Percentiles rank a stretch among this genome's conserved stretches.
phyloP scores from a whole-genome alignment of 2,797 vertebrate species.

The Cheirogaleus major region DNA sequence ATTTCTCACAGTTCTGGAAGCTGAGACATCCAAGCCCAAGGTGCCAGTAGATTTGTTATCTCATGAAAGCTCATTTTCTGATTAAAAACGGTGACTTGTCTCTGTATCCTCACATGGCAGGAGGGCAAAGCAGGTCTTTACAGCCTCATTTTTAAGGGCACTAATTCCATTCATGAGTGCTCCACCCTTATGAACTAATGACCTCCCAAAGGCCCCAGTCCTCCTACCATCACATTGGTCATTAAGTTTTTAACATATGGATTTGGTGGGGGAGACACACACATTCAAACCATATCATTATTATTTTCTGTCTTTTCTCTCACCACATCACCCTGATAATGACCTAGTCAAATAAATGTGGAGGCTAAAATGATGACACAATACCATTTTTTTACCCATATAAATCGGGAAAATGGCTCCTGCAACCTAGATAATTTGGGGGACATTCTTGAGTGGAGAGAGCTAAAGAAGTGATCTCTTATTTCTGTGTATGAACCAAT shows the following conservation, averaged over 20 bases:
- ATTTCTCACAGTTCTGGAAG: neutral
- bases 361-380: neutral
- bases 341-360: neutral
- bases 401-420: neutral
- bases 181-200: neutral
- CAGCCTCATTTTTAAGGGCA: neutral
- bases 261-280: neutral
- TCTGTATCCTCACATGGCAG: neutral
- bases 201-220: neutral
- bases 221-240: neutral
- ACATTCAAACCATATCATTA: neutral
- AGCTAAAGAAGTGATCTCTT: neutral
- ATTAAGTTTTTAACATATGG: neutral
- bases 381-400: neutral
- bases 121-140: neutral
- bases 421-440: neutral
- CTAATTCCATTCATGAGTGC: neutral
- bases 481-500: neutral
- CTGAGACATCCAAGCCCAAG: neutral
- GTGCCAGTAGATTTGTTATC: neutral
- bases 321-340: neutral
- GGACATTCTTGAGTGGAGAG: neutral
- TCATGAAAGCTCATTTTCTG: neutral
- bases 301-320: neutral
- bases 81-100: neutral